Evolutionary conservation across 2,797 vertebrate genomes (phyloP).

Genomic region (Syngnathus acus): DNA sequence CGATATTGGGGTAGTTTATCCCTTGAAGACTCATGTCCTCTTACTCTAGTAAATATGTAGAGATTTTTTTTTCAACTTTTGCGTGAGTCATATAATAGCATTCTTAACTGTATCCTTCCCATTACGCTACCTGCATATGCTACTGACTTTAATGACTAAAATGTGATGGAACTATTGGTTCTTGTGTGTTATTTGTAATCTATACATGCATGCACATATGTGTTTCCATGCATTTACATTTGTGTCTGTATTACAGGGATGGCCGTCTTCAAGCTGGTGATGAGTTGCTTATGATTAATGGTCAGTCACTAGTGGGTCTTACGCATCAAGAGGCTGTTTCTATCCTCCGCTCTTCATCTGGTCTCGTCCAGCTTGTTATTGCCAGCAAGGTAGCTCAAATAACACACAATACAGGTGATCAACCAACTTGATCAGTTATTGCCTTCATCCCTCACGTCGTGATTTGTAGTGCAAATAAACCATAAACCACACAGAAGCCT

Average conservation of each 20-base stretch:
- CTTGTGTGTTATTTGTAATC: not conserved
- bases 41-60: no score
- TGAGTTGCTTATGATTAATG: conserved; percentile 92
- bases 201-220: not conserved
- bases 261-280: conserved; percentile 85
- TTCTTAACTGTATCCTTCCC: no score
- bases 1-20: no score
- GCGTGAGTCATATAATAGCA: no score
- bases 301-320: conserved; percentile 87
- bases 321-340: conserved; percentile 89
- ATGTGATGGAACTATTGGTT: no score
- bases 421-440: not conserved
- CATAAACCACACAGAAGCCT: no score
- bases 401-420: not conserved
- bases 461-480: no score
- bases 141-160: no score
- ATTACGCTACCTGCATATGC: no score
- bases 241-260: conserved; percentile 71
- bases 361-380: conserved; percentile 87
- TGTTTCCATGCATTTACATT: not conserved
- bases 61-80: no score
- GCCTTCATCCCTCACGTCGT: no score
- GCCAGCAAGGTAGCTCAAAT: conserved; percentile 78
- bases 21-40: no score
- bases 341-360: conserved; percentile 79